Evolutionary conservation across 2,888 invertebrate species (phyloP), one percentile per base, ranked within the genome.

Genomic region (Ormyrus nitidulus): DNA sequence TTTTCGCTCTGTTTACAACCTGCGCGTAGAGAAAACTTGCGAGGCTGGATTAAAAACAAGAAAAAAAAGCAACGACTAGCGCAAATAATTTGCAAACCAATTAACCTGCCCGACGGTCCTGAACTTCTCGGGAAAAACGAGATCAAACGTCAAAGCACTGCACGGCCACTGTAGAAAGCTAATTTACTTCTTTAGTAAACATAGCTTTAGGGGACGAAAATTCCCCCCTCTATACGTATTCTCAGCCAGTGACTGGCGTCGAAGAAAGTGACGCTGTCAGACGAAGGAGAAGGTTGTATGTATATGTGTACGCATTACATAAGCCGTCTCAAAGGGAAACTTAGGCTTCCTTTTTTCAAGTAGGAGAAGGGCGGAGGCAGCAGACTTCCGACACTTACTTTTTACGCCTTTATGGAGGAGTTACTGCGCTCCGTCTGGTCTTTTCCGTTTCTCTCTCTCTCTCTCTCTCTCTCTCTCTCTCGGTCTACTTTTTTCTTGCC

Each of bases 131-230:
- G 44, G 44, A 44, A 46, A 68, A 68, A 68, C n/a, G 65, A 65
- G 70, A 79, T 77, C 79, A 79, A 79, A 79, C 72, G 69, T 75
- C 81, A 81, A 72, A 81, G 78, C 74, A 77, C 73, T 65, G 54
- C 64, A 71, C 44, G 64, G 56, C 49, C 54, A 78, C 77, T 74
- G n/a, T 65, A 77, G 71, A 79, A 81, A 77, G 82, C 77, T 77
- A 75, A 82, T 80, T 82, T 77, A 77, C 80, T 77, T 80, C 74
- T 77, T 82, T 80, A 61, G 64, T 64, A 80, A 82, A 80, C 75
- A 82, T 80, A 75, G 68, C 77, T 54, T 79, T 58, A 74, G 61
- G 65, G 19, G 62, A 53, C 53, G 62, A 75, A 80, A 78, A 72
- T 65, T 79, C 62, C 53, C 49, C 49, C 62, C 59, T 11, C 56